Percentiles rank a stretch among this genome's conserved stretches.
These are phyloP conservation scores for Xestobium rufovillosum DNA, from an alignment of 2,888 invertebrate genomes.

Conservation along the genomic window DNA sequence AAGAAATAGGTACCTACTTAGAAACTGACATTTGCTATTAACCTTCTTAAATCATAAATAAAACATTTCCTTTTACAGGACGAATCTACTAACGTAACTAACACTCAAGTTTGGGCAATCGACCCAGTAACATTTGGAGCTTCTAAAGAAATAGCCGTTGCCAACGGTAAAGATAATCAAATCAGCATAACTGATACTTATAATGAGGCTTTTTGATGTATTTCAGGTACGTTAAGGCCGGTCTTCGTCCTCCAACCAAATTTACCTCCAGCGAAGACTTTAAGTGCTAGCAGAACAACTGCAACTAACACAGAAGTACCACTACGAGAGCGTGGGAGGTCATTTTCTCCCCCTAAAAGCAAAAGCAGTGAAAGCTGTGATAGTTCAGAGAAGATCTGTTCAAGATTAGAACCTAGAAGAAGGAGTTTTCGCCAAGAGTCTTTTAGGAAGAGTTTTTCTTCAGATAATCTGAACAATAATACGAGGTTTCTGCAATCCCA, in stretches of 20 bases:
- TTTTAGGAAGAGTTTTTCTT: slow-evolving; percentile 38
- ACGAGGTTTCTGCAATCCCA: slow-evolving; percentile 26
- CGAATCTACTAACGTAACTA: slow-evolving; percentile 29
- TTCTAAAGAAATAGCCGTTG: not conserved
- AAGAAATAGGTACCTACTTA: too few species aligned
- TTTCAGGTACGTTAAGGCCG: not conserved
- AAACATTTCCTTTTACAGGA: slow-evolving; percentile 32
- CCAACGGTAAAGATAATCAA: not conserved
- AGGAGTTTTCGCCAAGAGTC: slow-evolving; percentile 19
- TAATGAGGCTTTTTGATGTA: not conserved
- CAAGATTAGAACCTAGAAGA: too few species aligned
- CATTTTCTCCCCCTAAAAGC: not conserved
- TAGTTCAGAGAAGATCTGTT: too few species aligned
- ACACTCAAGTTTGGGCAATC: slow-evolving; percentile 35
- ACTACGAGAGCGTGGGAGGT: not conserved
- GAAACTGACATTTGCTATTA: too few species aligned
- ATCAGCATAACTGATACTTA: too few species aligned
- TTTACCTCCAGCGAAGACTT: too few species aligned
- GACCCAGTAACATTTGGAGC: slow-evolving; percentile 27
- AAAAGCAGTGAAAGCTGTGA: not conserved
- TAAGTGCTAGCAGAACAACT: not conserved
- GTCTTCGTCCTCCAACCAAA: slow-evolving; percentile 1
- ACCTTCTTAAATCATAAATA: too few species aligned
- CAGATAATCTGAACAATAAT: slow-evolving; percentile 33
- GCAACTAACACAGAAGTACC: not conserved